Evolutionary conservation across 2,888 invertebrate species (phyloP).

Genomic region (Barypeithes pellucidus): DNA sequence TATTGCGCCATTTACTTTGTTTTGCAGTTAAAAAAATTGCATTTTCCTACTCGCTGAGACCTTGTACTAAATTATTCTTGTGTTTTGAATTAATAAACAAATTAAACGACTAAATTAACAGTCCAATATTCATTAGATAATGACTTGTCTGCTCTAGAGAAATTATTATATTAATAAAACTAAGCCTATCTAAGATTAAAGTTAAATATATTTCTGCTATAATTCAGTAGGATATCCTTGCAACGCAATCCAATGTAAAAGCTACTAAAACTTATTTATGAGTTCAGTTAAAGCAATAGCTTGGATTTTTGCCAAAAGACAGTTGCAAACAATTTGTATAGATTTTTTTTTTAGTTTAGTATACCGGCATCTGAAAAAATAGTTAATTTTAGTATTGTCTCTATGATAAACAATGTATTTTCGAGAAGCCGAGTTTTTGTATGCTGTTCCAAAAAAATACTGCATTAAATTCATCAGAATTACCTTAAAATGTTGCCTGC

Average conservation of each 20-base stretch:
- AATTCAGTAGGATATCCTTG: conserved; percentile 40
- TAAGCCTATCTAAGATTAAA: conserved; percentile 18
- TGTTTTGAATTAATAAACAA: too few relatives aligned
- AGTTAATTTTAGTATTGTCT: conserved; percentile 50
- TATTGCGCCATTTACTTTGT: conserved; percentile 4
- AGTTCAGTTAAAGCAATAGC: conserved; percentile 30
- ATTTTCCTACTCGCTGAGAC: conserved; percentile 1
- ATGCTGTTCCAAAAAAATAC: too few relatives aligned
- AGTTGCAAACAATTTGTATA: conserved; percentile 37
- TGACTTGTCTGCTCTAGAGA: too few relatives aligned
- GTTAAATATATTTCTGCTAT: conserved; percentile 28
- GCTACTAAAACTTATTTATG: conserved; percentile 45
- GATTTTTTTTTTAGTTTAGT: conserved; percentile 44
- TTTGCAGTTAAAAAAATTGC: conserved; percentile 15
- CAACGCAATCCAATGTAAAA: conserved; percentile 39
- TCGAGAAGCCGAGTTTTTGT: too few relatives aligned
- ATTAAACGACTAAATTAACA: too few relatives aligned
- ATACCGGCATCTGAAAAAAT: conserved; percentile 40
- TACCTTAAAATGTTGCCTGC: too few relatives aligned
- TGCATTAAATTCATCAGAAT: too few relatives aligned
- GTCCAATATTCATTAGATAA: too few relatives aligned
- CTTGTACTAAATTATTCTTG: too few relatives aligned
- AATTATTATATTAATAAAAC: conserved; percentile 14
- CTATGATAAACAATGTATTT: conserved; percentile 18
- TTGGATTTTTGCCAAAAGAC: conserved; percentile 44